Base-by-base conservation (phyloP, 2,113 vertebrate species). In the Pleuronectes platessa region DNA sequence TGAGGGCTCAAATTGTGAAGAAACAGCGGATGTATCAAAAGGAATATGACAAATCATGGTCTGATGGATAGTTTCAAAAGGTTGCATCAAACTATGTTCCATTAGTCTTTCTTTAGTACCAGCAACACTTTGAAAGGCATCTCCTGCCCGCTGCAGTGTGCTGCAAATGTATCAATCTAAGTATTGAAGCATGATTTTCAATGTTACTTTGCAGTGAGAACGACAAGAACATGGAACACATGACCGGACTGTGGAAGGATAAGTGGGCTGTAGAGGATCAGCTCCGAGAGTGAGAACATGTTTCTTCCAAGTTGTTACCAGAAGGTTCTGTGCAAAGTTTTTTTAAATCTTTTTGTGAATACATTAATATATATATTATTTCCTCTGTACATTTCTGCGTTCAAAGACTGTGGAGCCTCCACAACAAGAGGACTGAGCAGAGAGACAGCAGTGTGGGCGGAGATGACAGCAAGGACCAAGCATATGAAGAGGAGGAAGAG, bases 171-270 rank as follows among this genome's bases (percentile, higher is more conserved):
- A n/a, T 24, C 40, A 40, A 42, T 7, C 31, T 51, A 69, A 26
- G 60, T 40, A 23, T 7, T 47, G 23, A 68, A 60, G 76, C 58
- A 61, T 51, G 10, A 17, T 12, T 78, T 66, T 68, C 3, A 11
- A 24, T 68, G 20, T 37, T 1, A 82, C 93, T 93, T 94, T 88
- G 31, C 95, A 99, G 97, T 90, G 96, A 99, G 94, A 99, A 99
- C 79, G 97, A 99, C 90, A 97, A 97, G 94, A 98, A 96, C 89
- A 98, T 99, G 70, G 97, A 99, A 85, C 95, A 96, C 79, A 99
- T 99, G 96, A 97, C 96, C 91, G 98, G 96, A 89, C 93, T 99
- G 88, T 95, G 97, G 87, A 96, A 96, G 94, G 97, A 99, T 91
- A 99, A 99, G 87, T 98, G 97, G 96, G 91, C 95, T 75, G 93